Percentiles rank a stretch among this genome's conserved stretches.
These are phyloP conservation scores for Chlamydotis undulata DNA, from an alignment of 2,113 vertebrate species.

Conservation along the genomic window DNA sequence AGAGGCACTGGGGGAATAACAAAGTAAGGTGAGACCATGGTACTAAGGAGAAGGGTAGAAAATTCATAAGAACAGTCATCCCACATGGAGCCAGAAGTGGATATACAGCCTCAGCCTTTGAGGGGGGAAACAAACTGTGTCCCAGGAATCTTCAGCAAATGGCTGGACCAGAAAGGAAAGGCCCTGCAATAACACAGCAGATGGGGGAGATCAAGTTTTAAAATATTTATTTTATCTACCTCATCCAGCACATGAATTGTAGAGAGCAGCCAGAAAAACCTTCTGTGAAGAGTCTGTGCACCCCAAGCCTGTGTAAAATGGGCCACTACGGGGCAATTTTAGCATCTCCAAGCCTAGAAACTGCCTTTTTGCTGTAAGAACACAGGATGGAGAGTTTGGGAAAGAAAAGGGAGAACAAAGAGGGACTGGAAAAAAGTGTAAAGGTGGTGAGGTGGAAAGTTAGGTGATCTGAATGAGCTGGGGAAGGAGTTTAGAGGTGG, in stretches of 20 bases:
- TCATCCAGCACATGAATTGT: neutral
- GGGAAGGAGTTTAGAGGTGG: neutral
- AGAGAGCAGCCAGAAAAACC: neutral
- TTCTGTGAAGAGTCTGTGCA: neutral
- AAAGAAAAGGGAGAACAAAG: neutral
- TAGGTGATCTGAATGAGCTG: neutral
- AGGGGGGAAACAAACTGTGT: neutral
- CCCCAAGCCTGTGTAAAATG: neutral
- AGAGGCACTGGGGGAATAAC: neutral
- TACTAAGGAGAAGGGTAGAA: neutral
- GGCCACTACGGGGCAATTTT: neutral
- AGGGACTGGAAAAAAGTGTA: neutral
- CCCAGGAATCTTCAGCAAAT: neutral
- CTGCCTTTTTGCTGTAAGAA: neutral
- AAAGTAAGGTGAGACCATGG: neutral
- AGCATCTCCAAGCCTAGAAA: neutral
- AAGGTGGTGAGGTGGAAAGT: neutral
- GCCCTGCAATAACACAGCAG: neutral
- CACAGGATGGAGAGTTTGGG: neutral
- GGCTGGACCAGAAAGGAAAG: neutral
- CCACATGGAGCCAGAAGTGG: neutral
- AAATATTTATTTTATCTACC: neutral
- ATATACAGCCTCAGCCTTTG: neutral
- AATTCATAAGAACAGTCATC: neutral
- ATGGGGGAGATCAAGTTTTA: neutral